Evolutionary conservation across 2,888 invertebrate species (phyloP).

Genomic region (Serripes groenlandicus): DNA sequence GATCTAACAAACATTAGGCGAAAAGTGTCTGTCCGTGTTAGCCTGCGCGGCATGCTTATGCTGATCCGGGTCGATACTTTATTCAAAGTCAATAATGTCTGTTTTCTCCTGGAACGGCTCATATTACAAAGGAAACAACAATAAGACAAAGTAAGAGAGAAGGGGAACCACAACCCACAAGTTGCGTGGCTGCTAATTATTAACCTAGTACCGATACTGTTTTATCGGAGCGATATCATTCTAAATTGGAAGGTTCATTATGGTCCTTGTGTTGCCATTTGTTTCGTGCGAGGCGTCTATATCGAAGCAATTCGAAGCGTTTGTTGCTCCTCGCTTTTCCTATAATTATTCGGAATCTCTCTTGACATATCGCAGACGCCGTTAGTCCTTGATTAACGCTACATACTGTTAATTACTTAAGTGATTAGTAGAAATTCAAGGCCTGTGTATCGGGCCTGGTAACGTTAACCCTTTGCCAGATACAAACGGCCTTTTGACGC

Average conservation of each 20-base stretch:
- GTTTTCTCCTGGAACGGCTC: too few relatives aligned
- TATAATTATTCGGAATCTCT: slow-evolving; percentile 29
- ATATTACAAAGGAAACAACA: too few relatives aligned
- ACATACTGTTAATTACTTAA: slow-evolving; percentile 25
- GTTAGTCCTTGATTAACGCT: slow-evolving; percentile 18
- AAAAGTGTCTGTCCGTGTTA: neutral
- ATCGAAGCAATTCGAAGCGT: neutral
- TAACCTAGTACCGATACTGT: neutral
- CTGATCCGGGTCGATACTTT: neutral
- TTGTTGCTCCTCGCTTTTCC: slow-evolving; percentile 3
- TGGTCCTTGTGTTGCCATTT: too few relatives aligned
- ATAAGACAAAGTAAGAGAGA: too few relatives aligned
- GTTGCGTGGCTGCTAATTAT: slow-evolving; percentile 18
- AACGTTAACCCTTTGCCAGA: too few relatives aligned
- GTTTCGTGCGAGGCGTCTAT: slow-evolving; percentile 15
- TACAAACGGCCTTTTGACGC: too few relatives aligned
- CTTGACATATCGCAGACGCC: slow-evolving; percentile 23
- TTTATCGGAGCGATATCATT: slow-evolving; percentile 19
- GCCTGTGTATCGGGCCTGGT: slow-evolving; percentile 12
- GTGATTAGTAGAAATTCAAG: slow-evolving; percentile 4
- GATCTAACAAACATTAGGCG: too few relatives aligned
- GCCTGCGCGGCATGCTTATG: neutral
- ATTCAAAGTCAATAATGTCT: neutral
- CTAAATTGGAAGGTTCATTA: slow-evolving; percentile 18
- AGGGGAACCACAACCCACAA: too few relatives aligned